phyloP scores from a whole-genome alignment of 2,797 vertebrate species.

The Meda fulgida region DNA sequence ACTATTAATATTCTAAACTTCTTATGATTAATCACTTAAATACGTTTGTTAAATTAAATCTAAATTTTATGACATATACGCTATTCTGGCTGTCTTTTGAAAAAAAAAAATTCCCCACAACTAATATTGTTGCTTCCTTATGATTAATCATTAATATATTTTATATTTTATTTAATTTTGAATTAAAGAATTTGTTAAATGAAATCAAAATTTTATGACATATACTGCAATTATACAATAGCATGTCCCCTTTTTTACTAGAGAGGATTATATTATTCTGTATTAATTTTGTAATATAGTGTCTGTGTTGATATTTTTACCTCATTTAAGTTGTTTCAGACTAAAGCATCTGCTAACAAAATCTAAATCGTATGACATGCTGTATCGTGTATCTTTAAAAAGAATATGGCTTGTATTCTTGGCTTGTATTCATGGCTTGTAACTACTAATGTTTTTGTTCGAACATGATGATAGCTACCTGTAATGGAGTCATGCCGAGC shows the following conservation, averaged over 20 bases:
- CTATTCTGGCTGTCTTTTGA: no score
- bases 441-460: neutral
- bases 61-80: neutral
- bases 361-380: neutral
- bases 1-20: neutral
- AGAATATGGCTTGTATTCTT: no score
- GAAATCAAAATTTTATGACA: neutral
- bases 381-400: no score
- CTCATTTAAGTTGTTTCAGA: neutral
- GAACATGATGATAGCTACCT: conserved; percentile 69
- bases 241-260: neutral
- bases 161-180: no score
- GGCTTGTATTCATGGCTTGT: no score
- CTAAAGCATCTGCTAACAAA: neutral
- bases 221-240: neutral
- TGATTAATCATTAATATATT: no score
- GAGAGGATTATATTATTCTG: neutral
- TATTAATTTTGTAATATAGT: neutral
- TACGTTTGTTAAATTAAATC: neutral
- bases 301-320: neutral
- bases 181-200: no score
- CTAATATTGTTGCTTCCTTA: no score
- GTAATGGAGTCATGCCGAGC: conserved; percentile 90
- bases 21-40: neutral
- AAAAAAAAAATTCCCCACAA: no score